Conservation (phyloP, 2,113 vertebrate species). For the Mustelus asterias region DNA sequence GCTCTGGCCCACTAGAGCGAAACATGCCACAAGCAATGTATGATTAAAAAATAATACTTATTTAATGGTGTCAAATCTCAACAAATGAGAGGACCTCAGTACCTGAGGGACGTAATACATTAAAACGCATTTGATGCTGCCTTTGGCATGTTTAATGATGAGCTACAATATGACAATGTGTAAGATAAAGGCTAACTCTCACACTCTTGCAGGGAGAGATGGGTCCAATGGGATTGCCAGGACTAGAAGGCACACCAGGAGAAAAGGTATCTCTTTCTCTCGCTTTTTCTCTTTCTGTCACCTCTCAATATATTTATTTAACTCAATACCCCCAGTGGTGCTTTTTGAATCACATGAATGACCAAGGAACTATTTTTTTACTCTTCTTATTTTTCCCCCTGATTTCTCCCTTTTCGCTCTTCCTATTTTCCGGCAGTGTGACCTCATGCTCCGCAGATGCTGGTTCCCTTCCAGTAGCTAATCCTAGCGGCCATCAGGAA, state of each 20-base stretch:
- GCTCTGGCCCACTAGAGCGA: not conserved
- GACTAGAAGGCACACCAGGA: conserved; percentile 86
- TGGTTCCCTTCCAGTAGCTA: not conserved
- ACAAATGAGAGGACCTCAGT: not conserved
- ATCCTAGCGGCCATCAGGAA: not conserved
- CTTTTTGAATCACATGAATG: not conserved
- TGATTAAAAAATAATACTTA: not conserved
- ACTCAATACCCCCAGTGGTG: not conserved
- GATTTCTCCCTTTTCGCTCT: not conserved
- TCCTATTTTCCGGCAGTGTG: not conserved
- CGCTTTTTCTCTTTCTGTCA: not conserved
- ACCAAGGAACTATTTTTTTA: not conserved
- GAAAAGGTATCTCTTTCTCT: conserved; percentile 68
- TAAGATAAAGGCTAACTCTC: not conserved
- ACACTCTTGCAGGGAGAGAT: conserved; percentile 73
- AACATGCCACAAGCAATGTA: not conserved
- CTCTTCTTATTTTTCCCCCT: not conserved
- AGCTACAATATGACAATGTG: not conserved
- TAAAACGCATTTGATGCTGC: not conserved
- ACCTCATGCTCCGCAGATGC: not conserved
- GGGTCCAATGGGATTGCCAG: conserved; percentile 88
- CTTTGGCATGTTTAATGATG: not conserved
- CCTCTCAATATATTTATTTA: not conserved
- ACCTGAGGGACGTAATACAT: not conserved
- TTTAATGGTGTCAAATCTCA: not conserved